Evolutionary conservation across 2,113 vertebrate genomes (phyloP).

Genomic region (Muscicapa adusta): DNA sequence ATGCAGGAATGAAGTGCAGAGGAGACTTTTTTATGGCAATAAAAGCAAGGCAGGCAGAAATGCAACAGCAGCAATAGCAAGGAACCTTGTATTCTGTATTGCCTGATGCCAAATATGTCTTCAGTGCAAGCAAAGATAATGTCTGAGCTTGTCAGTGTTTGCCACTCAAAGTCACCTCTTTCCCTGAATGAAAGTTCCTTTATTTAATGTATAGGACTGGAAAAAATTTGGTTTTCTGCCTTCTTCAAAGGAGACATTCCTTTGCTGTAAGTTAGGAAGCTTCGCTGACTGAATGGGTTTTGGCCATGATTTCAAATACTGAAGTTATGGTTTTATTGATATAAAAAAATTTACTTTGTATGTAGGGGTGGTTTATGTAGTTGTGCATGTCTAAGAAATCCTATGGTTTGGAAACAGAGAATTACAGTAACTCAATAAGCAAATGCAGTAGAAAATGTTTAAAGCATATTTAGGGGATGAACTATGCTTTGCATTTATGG

Average conservation of each 20-base stretch:
- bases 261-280: background rate
- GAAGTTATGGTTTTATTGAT: background rate
- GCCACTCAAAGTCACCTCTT: background rate
- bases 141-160: background rate
- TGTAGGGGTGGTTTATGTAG: background rate
- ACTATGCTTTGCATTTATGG: background rate
- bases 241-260: background rate
- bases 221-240: background rate
- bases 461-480: background rate
- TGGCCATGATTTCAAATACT: background rate
- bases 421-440: background rate
- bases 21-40: background rate
- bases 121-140: background rate
- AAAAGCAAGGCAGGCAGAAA: background rate
- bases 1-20: background rate
- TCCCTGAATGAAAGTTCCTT: background rate
- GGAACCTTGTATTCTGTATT: background rate
- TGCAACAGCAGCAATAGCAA: background rate
- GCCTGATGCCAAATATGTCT: background rate
- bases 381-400: background rate
- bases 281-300: background rate
- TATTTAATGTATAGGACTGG: background rate
- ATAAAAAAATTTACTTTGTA: background rate
- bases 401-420: background rate
- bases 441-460: background rate